Percentiles rank a stretch among this genome's conserved stretches.
phyloP scores from a whole-genome alignment of 2,113 vertebrate genomes.

The Ciconia maguari region DNA sequence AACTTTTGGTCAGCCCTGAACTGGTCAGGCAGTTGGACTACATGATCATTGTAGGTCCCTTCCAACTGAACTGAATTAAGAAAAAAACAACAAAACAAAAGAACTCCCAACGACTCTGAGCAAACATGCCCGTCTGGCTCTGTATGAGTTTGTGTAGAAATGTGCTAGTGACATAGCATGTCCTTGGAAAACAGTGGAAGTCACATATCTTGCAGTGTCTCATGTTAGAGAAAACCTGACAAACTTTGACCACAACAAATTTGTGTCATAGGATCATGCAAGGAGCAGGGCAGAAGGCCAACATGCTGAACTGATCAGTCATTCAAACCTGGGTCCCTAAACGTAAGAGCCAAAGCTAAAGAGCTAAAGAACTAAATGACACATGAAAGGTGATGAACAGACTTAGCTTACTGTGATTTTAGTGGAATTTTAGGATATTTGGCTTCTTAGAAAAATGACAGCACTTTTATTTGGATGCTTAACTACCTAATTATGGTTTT shows the following conservation, averaged over 20 bases:
- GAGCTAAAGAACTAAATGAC: not conserved
- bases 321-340: not conserved
- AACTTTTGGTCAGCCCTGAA: not conserved
- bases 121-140: not conserved
- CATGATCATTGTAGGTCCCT: not conserved
- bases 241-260: not conserved
- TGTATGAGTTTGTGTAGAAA: not conserved
- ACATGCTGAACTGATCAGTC: not conserved
- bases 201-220: not conserved
- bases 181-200: not conserved
- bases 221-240: not conserved
- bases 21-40: not conserved
- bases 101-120: fast-evolving
- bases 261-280: not conserved
- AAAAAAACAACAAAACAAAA: not conserved
- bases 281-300: not conserved
- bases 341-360: not conserved
- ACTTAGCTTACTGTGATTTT: not conserved
- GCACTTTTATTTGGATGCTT: not conserved
- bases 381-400: not conserved
- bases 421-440: not conserved
- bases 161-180: not conserved
- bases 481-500: not conserved
- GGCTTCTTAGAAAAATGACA: not conserved
- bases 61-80: not conserved